Conservation (phyloP, 30 jellyfish, hydroid and myxozoan genomes). For the Aurelia aurita complex sp. Pacific region DNA sequence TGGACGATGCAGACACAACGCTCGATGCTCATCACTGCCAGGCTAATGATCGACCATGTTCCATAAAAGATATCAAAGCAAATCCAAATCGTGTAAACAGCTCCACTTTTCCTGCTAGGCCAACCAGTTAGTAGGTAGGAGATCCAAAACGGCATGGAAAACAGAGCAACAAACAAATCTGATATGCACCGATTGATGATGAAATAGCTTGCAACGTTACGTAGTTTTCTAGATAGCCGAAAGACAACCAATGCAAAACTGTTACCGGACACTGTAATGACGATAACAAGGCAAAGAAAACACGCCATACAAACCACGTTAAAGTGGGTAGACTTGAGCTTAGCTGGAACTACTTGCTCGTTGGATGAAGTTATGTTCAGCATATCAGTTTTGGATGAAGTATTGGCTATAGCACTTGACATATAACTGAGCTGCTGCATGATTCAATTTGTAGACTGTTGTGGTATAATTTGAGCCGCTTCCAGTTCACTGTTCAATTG, state of each 20-base stretch:
- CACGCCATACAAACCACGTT: no score
- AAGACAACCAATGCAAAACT: conserved; percentile 77
- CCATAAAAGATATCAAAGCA: conserved; percentile 27
- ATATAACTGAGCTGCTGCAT: no score
- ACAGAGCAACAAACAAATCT: conserved; percentile 70
- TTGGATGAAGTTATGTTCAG: no score
- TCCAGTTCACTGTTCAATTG: no score
- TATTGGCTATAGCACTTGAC: no score
- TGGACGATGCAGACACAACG: conserved; percentile 37
- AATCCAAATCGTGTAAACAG: conserved; percentile 7
- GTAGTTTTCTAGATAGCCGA: conserved; percentile 62
- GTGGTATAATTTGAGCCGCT: no score
- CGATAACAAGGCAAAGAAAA: conserved; percentile 44
- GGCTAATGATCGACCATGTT: conserved; percentile 21
- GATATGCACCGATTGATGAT: conserved; percentile 79
- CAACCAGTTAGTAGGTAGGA: conserved; percentile 61
- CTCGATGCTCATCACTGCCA: conserved; percentile 36
- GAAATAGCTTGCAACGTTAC: conserved; percentile 64
- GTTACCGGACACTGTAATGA: conserved; percentile 74
- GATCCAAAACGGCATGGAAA: conserved; percentile 83
- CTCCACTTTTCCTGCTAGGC: conserved; percentile 49
- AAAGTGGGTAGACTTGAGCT: no score
- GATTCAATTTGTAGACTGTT: no score
- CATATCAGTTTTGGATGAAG: no score
- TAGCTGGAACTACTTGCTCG: no score